phyloP scores from a whole-genome alignment of 2,888 invertebrate genomes.

The Phytoseiulus persimilis region DNA sequence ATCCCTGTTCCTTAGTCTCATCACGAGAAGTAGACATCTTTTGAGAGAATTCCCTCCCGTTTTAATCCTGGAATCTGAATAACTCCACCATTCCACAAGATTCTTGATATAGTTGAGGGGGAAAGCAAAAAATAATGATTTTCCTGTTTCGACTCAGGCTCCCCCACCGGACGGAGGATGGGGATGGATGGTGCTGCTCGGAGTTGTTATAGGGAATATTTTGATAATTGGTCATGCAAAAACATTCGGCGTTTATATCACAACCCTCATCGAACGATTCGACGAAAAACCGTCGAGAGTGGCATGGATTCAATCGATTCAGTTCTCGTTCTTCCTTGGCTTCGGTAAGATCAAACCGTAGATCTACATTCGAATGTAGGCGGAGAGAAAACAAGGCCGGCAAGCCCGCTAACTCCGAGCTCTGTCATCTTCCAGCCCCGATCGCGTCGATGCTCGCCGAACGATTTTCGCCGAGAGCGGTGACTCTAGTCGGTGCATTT shows the following conservation, averaged over 20 bases:
- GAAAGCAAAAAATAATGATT: background rate
- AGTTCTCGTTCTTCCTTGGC: constrained; percentile 79
- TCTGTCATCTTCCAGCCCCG: constrained; percentile 59
- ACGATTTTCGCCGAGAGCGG: constrained; percentile 71
- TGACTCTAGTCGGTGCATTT: constrained; percentile 71
- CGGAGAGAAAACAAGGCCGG: background rate
- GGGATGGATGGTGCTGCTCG: constrained; percentile 75
- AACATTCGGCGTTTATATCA: constrained; percentile 74
- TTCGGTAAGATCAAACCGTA: constrained; percentile 58
- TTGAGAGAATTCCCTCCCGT: too few species aligned
- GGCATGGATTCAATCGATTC: constrained; percentile 74
- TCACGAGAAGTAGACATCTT: too few species aligned
- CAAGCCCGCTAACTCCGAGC: background rate
- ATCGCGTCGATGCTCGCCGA: constrained; percentile 73
- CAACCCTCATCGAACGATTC: constrained; percentile 72
- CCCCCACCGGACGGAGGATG: constrained; percentile 73
- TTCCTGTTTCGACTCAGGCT: background rate
- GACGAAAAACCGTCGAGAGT: constrained; percentile 64
- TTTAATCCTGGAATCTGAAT: too few species aligned
- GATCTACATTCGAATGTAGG: background rate
- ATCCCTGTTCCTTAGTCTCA: too few species aligned
- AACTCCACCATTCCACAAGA: too few species aligned
- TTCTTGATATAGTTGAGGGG: too few species aligned
- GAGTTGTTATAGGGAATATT: constrained; percentile 70
- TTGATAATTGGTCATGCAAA: constrained; percentile 77